Evolutionary conservation across 1,140 invertebrate genomes (phyloP).

Genomic region (Trinorchestia longiramus): DNA sequence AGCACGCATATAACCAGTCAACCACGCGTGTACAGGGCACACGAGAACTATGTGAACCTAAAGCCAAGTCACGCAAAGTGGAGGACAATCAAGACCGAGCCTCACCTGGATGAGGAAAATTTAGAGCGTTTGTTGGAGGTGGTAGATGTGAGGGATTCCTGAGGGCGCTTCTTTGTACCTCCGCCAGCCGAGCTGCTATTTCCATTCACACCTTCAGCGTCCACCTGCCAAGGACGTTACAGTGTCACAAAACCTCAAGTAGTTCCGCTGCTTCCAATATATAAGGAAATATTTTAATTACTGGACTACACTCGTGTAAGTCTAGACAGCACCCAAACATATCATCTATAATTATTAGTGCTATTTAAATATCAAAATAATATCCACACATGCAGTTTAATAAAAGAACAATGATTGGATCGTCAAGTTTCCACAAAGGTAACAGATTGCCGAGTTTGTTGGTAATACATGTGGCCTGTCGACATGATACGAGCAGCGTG

Average conservation of each 20-base stretch:
- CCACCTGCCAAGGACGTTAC: not conserved
- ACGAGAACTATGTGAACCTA: not conserved
- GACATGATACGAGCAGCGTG: not conserved
- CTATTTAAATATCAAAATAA: too few relatives aligned
- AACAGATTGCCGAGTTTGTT: too few relatives aligned
- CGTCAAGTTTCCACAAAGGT: too few relatives aligned
- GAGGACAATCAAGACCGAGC: not conserved
- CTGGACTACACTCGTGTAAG: too few relatives aligned
- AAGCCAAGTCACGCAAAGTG: not conserved
- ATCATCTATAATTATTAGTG: too few relatives aligned
- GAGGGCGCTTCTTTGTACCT: not conserved
- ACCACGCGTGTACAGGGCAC: too few relatives aligned
- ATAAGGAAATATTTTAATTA: too few relatives aligned
- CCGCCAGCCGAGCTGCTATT: not conserved
- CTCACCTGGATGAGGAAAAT: constrained; percentile 17
- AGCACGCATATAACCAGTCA: not conserved
- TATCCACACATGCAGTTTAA: too few relatives aligned
- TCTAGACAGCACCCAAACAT: too few relatives aligned
- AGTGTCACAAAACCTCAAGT: not conserved
- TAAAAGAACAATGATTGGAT: too few relatives aligned
- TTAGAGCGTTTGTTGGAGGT: not conserved
- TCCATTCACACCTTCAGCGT: not conserved
- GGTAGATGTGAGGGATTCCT: not conserved
- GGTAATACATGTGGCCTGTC: not conserved
- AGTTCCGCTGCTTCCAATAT: too few relatives aligned